A percentile compares a stretch with the other conserved stretches of the same genome.
phyloP scores from a whole-genome alignment of 2,113 vertebrate species.

The Elaphurus davidianus region DNA sequence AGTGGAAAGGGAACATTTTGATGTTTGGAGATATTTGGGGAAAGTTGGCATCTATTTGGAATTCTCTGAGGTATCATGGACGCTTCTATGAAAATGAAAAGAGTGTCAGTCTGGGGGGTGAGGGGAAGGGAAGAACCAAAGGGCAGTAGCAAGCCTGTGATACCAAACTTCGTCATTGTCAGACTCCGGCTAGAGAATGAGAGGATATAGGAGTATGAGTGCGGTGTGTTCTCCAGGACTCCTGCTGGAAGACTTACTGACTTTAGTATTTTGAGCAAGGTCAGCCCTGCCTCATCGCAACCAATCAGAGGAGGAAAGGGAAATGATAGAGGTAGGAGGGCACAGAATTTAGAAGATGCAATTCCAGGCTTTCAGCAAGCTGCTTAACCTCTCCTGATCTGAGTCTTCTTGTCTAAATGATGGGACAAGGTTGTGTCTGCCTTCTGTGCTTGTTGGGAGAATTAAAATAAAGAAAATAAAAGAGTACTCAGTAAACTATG shows the following conservation, averaged over 20 bases:
- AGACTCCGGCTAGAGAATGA: not conserved
- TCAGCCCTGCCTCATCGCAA: not conserved
- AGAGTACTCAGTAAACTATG: not conserved
- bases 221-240: not conserved
- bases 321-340: not conserved
- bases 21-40: not conserved
- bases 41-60: not conserved
- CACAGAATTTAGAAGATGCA: not conserved
- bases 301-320: not conserved
- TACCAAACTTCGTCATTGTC: not conserved
- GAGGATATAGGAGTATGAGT: fast-evolving
- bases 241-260: not conserved
- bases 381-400: not conserved
- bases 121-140: not conserved
- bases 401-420: not conserved
- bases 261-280: not conserved
- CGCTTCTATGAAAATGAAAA: not conserved
- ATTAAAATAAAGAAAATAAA: not conserved
- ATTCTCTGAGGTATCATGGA: not conserved
- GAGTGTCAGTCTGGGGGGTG: not conserved
- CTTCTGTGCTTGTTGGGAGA: not conserved
- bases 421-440: not conserved
- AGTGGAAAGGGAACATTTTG: not conserved
- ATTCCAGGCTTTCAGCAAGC: not conserved
- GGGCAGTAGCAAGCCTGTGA: not conserved